phyloP scores from a whole-genome alignment of 92 coral and sea anemone genomes.

The Palythoa grandiflora region DNA sequence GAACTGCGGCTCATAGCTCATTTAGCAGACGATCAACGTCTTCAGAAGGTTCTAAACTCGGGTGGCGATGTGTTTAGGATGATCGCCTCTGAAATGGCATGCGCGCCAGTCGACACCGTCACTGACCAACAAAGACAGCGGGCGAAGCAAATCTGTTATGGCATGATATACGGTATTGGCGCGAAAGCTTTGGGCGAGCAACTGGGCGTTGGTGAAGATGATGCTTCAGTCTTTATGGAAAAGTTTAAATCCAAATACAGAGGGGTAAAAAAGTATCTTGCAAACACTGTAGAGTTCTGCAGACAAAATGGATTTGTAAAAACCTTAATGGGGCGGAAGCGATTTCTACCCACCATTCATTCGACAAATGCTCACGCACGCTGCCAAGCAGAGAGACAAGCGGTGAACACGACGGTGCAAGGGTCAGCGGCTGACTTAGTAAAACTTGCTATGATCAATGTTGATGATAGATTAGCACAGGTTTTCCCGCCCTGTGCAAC shows the following conservation, averaged over 20 bases:
- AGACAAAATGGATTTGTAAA: constrained; percentile 82
- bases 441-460: constrained; percentile 93
- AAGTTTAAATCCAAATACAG: constrained; percentile 88
- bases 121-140: constrained; percentile 91
- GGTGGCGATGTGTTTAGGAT: constrained; percentile 98
- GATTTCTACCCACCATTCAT: constrained; percentile 87
- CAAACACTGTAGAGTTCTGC: constrained; percentile 88
- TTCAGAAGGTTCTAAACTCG: constrained; percentile 80
- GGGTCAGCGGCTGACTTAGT: constrained; percentile 99
- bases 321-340: constrained; percentile 85
- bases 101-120: constrained; percentile 76
- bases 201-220: constrained; percentile 82
- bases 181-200: constrained; percentile 96
- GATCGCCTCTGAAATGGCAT: constrained; percentile 93
- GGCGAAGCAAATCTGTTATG: constrained; percentile 97
- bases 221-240: constrained; percentile 86
- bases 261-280: constrained; percentile 82
- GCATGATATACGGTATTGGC: constrained; percentile 96
- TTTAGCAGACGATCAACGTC: constrained; percentile 85
- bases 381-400: constrained; percentile 96
- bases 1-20: constrained; percentile 98
- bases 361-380: constrained; percentile 87
- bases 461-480: constrained; percentile 78
- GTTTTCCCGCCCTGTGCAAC: constrained; percentile 74
- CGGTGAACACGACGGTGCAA: constrained; percentile 98